phyloP scores from a whole-genome alignment of 2,888 invertebrate species.

The Harpalus rufipes region DNA sequence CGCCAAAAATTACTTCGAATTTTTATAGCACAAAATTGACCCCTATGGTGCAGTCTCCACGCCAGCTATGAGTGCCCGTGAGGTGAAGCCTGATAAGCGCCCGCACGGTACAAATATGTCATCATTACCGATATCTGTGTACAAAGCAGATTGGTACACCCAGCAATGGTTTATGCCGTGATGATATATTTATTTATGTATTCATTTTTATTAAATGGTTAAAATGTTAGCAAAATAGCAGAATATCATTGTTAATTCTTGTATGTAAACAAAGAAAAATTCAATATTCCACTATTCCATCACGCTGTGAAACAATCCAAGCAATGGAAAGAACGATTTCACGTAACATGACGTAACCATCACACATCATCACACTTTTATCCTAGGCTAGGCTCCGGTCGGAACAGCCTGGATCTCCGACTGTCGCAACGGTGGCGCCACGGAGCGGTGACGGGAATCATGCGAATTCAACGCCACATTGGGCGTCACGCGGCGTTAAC shows the following conservation, averaged over 20 bases:
- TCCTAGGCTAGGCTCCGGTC: not conserved
- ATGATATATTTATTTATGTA: too few relatives aligned
- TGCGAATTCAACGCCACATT: slow-evolving; percentile 1
- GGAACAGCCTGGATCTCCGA: not conserved
- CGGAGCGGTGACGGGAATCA: not conserved
- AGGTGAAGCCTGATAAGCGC: too few relatives aligned
- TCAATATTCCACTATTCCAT: not conserved
- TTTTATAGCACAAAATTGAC: too few relatives aligned
- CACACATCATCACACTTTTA: slow-evolving; percentile 52
- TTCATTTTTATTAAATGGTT: too few relatives aligned
- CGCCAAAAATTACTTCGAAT: too few relatives aligned
- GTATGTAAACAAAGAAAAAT: not conserved
- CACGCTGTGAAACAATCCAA: slow-evolving; percentile 5
- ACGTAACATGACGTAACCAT: slow-evolving; percentile 23
- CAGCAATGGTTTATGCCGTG: too few relatives aligned
- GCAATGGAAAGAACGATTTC: slow-evolving; percentile 3
- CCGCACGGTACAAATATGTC: too few relatives aligned
- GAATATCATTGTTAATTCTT: not conserved
- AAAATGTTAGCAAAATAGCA: not conserved
- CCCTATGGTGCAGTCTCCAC: too few relatives aligned
- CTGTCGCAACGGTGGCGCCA: not conserved
- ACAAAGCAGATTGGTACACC: too few relatives aligned
- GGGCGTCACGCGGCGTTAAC: slow-evolving; percentile 6
- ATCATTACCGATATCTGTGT: too few relatives aligned
- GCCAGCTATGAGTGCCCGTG: too few relatives aligned